A percentile compares a stretch with the other conserved stretches of the same genome.
Conservation (phyloP, 2,113 vertebrate species). For the Columba livia region DNA sequence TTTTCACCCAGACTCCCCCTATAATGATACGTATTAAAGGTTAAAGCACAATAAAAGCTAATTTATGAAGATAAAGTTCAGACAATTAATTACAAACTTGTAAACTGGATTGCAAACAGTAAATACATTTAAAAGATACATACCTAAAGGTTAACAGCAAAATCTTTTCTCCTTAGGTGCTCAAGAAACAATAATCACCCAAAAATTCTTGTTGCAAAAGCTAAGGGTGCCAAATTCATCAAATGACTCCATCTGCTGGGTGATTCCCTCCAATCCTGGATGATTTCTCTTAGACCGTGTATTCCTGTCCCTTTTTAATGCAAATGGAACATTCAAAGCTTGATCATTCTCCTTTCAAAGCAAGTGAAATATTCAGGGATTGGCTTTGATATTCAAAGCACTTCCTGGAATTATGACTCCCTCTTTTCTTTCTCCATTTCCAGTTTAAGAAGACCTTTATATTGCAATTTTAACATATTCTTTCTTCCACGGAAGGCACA, state of each 20-base stretch:
- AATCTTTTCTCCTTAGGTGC: not conserved
- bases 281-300: slow-evolving; percentile 19
- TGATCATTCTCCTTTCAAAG: slow-evolving; percentile 67
- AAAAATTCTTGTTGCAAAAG: not conserved
- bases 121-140: not conserved
- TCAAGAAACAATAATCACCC: not conserved
- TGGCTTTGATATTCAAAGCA: slow-evolving; percentile 67
- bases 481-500: not conserved
- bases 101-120: not conserved
- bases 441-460: slow-evolving; percentile 33
- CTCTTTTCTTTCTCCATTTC: slow-evolving; percentile 29
- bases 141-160: not conserved
- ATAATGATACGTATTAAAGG: not conserved
- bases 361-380: slow-evolving; percentile 62
- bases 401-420: slow-evolving; percentile 41
- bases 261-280: slow-evolving; percentile 52
- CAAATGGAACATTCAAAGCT: slow-evolving; percentile 61
- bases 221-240: not conserved
- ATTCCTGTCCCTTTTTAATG: slow-evolving; percentile 59
- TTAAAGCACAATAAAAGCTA: not conserved
- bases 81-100: not conserved
- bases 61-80: not conserved
- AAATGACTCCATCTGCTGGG: slow-evolving; percentile 55
- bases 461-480: slow-evolving; percentile 40
- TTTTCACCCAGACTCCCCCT: not conserved